These are phyloP conservation scores for Hippocampus mohnikei DNA, from an alignment of 2,113 vertebrate species.

Conservation along the genomic window DNA sequence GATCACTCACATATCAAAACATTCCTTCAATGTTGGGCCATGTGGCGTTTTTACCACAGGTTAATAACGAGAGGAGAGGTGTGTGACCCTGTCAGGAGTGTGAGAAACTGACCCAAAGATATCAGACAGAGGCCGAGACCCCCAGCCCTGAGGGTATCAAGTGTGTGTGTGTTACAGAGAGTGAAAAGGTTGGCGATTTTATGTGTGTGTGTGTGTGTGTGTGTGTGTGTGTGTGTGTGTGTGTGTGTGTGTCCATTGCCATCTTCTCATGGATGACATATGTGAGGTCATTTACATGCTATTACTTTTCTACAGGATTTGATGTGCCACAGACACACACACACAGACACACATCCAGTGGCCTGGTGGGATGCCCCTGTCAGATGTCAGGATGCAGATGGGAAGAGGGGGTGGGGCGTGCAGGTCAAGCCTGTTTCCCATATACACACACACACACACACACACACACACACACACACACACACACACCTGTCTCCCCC, in stretches of 20 bases:
- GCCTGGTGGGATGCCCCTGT: constrained; percentile 64
- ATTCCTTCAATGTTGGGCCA: constrained; percentile 38
- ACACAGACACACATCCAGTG: constrained; percentile 22
- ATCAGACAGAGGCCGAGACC: constrained; percentile 64
- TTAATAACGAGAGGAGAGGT: constrained; percentile 70
- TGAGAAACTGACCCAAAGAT: constrained; percentile 70
- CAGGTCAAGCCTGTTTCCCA: constrained; percentile 60
- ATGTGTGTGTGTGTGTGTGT: constrained; percentile 32
- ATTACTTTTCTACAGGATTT: constrained; percentile 55
- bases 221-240: constrained; percentile 33
- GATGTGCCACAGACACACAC: constrained; percentile 16
- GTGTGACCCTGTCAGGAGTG: constrained; percentile 70
- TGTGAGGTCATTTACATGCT: constrained; percentile 68
- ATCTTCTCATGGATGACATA: constrained; percentile 54
- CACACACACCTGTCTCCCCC: constrained; percentile 55
- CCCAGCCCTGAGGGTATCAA: constrained; percentile 52
- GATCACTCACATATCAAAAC: constrained; percentile 34
- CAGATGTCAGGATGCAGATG: constrained; percentile 71
- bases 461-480: constrained; percentile 13
- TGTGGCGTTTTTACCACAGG: constrained; percentile 51
- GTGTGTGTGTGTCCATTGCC: constrained; percentile 49
- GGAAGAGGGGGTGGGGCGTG: constrained; percentile 51
- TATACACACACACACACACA: constrained; percentile 1
- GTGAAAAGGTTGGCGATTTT: not conserved
- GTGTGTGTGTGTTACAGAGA: constrained; percentile 27